Evolutionary conservation across 2,888 invertebrate genomes (phyloP), one percentile per base, ranked within the genome.

Genomic region (Pristionchus fissidentatus): DNA sequence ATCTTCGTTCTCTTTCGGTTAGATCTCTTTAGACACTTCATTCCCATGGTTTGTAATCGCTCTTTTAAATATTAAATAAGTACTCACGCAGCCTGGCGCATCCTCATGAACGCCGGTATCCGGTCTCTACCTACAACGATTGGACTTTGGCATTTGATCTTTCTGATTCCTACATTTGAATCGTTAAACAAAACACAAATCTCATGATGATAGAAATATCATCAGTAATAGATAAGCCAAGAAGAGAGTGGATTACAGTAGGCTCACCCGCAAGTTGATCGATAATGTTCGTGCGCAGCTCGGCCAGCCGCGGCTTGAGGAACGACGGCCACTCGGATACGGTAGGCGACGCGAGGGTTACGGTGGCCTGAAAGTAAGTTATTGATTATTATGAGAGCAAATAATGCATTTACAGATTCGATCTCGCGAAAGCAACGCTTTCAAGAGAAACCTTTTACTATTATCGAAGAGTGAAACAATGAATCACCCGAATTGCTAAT

Each of bases 81-180:
- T 29, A 81, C 80, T 81, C 35, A 81, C 80, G 62, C 62, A 5
- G 62, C 80, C 32, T 60, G 43, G 13, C 80, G 80, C 80, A 81
- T 43, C n/a, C 80, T 41, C 80, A 81, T 81, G 32, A 81, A 81
- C 22, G 80, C 80, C 29, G 80, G 80, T 46, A 81, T 81, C 22
- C 80, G 80, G 26, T 81, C 80, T 15, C 80, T 60, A 8, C 80
- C 80, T 70, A 10, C 38, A 70, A 41, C 38, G 4, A 26, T 3
- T 66, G 3, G 70, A 43, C 41, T 41, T 70, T 66, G 3, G 70
- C n/a, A 22, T 41, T 70, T 79, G 57, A 43, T 79, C 57, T 49
- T 22, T 66, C 1, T 15, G 38, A 55, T 55, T 55, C n/a, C 4
- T 55, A 22, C 22, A n/a, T n/a, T n/a, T 57, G 26, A 57, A 57